A percentile compares a stretch with the other conserved stretches of the same genome.
These are phyloP conservation scores for Allacma fusca DNA, from an alignment of 2,888 invertebrate genomes.

Conservation along the genomic window DNA sequence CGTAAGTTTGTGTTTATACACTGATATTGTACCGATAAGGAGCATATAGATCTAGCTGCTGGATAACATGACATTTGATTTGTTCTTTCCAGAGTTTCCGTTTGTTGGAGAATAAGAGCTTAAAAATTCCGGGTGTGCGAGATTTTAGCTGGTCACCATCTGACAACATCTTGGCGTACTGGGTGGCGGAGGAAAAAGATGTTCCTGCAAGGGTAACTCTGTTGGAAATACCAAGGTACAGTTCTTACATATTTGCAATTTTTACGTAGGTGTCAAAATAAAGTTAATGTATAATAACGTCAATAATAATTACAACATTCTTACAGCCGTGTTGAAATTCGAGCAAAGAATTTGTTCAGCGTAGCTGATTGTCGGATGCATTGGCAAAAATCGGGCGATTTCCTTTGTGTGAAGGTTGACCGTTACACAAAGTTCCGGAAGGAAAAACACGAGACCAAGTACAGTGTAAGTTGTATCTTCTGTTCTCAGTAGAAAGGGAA, in stretches of 20 bases:
- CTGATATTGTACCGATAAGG: too few relatives aligned
- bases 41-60: too few relatives aligned
- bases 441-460: conserved; percentile 92
- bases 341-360: conserved; percentile 95
- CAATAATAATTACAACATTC: too few relatives aligned
- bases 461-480: conserved; percentile 72
- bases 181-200: conserved; percentile 97
- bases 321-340: conserved; percentile 76
- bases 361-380: conserved; percentile 98
- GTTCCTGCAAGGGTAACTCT: conserved; percentile 95
- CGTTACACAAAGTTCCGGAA: conserved; percentile 89
- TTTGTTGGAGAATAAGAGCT: conserved; percentile 90
- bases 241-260: too few relatives aligned
- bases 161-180: conserved; percentile 94
- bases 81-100: conserved; percentile 77
- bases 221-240: conserved; percentile 87
- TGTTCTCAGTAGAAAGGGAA: too few relatives aligned
- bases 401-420: conserved; percentile 94
- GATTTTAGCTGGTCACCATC: conserved; percentile 99
- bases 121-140: conserved; percentile 87
- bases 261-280: too few relatives aligned
- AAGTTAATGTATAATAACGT: too few relatives aligned
- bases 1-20: conserved; percentile 64
- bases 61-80: too few relatives aligned
- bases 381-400: conserved; percentile 99